Conservation (phyloP, 1,140 invertebrate genomes). For the Aphidius gifuensis region DNA sequence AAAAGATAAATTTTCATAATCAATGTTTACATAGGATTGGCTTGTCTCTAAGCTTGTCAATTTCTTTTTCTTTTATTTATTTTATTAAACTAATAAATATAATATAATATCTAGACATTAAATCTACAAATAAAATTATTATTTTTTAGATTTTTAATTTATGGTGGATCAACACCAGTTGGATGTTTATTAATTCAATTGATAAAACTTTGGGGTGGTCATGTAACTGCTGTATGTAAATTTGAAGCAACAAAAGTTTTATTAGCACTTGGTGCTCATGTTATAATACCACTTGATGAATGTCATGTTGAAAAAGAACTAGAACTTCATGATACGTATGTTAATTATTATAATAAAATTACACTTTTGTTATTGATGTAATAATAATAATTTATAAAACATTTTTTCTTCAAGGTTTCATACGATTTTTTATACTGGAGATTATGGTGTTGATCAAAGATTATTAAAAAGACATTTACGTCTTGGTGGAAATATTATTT, state of each 20-base stretch:
- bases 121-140: slow-evolving; percentile 2
- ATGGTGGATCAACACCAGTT: slow-evolving; percentile 67
- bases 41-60: no score
- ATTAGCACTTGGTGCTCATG: slow-evolving; percentile 58
- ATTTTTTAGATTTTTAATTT: slow-evolving; percentile 63
- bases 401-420: slow-evolving; percentile 54
- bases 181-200: slow-evolving; percentile 73
- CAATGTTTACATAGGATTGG: no score
- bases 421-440: slow-evolving; percentile 59
- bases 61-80: neutral
- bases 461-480: slow-evolving; percentile 51
- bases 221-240: slow-evolving; percentile 59
- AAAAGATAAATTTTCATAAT: neutral
- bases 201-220: slow-evolving; percentile 65
- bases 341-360: slow-evolving; percentile 21
- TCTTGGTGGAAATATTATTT: slow-evolving; percentile 54
- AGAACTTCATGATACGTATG: slow-evolving; percentile 45
- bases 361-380: slow-evolving; percentile 27
- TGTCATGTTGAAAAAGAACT: slow-evolving; percentile 48
- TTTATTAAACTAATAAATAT: slow-evolving; percentile 18
- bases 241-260: slow-evolving; percentile 55
- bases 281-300: slow-evolving; percentile 55
- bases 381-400: slow-evolving; percentile 9
- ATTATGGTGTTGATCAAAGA: slow-evolving; percentile 44
- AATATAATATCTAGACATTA: slow-evolving; percentile 1